Conservation (phyloP, 2,888 invertebrate genomes). For the Gastracanthus pulcherrimus region DNA sequence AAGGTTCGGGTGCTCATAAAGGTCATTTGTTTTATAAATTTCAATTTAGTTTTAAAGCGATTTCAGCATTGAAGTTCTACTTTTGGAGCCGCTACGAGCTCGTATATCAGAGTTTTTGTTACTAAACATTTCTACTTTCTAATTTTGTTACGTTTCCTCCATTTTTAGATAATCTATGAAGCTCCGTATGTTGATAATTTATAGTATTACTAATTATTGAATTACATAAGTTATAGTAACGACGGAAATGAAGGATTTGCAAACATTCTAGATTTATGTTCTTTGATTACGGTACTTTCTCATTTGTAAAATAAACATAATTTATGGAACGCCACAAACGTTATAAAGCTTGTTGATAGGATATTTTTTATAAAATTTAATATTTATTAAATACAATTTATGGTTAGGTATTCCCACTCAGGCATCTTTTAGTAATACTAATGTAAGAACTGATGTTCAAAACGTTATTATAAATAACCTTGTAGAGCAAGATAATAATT, state of each 20-base stretch:
- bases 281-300: background rate
- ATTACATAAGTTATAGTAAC: background rate
- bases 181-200: background rate
- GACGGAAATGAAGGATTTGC: background rate
- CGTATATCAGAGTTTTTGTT: background rate
- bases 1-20: background rate
- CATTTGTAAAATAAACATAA: background rate
- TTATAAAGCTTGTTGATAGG: background rate
- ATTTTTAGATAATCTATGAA: background rate
- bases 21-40: background rate
- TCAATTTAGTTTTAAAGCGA: background rate
- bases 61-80: background rate
- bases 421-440: background rate
- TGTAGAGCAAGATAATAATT: background rate
- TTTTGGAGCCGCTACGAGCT: background rate
- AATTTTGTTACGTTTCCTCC: background rate
- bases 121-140: background rate
- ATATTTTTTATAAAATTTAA: background rate
- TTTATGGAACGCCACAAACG: background rate
- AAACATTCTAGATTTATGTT: background rate
- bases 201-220: background rate
- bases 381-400: background rate
- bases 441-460: background rate
- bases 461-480: background rate
- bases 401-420: background rate